These are phyloP conservation scores for Eubasilissa splendida DNA, from an alignment of 2,888 invertebrate species.

Conservation along the genomic window DNA sequence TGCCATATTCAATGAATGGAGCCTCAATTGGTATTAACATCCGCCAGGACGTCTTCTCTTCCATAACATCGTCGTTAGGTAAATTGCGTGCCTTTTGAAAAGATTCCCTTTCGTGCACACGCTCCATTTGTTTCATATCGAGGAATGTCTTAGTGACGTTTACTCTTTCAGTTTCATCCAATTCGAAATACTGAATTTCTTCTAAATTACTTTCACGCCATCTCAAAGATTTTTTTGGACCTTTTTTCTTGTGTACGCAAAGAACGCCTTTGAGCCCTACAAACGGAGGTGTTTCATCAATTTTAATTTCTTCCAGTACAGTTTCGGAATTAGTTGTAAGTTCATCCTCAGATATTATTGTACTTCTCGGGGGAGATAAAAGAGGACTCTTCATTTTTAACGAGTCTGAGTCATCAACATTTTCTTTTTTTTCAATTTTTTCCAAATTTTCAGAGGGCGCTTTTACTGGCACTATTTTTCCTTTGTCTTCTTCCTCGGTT, in stretches of 20 bases:
- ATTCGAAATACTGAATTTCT: conserved; percentile 90
- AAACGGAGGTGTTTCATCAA: conserved; percentile 60
- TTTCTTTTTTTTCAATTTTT: conserved; percentile 62
- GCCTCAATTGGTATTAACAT: conserved; percentile 80
- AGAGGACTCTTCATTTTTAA: conserved; percentile 57
- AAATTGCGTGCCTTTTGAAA: conserved; percentile 84
- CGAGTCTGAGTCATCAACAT: conserved; percentile 62
- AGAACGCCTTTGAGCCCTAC: conserved; percentile 82
- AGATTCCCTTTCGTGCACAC: conserved; percentile 88
- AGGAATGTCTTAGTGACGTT: conserved; percentile 94
- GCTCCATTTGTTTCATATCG: conserved; percentile 93
- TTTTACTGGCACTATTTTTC: conserved; percentile 62
- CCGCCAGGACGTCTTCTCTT: conserved; percentile 85
- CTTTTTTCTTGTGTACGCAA: conserved; percentile 81
- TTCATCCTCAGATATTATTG: conserved; percentile 62
- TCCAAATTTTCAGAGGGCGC: conserved; percentile 63
- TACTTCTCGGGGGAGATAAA: conserved; percentile 41
- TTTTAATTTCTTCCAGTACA: conserved; percentile 47
- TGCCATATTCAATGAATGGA: conserved; percentile 78
- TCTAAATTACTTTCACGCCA: conserved; percentile 89
- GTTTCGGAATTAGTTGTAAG: conserved; percentile 58
- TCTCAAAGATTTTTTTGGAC: conserved; percentile 84
- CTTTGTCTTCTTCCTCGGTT: conserved; percentile 75
- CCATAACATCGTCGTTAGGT: conserved; percentile 85
- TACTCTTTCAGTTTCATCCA: conserved; percentile 96